phyloP scores from a whole-genome alignment of 2,797 vertebrate species.

The Bradypodion ventrale region DNA sequence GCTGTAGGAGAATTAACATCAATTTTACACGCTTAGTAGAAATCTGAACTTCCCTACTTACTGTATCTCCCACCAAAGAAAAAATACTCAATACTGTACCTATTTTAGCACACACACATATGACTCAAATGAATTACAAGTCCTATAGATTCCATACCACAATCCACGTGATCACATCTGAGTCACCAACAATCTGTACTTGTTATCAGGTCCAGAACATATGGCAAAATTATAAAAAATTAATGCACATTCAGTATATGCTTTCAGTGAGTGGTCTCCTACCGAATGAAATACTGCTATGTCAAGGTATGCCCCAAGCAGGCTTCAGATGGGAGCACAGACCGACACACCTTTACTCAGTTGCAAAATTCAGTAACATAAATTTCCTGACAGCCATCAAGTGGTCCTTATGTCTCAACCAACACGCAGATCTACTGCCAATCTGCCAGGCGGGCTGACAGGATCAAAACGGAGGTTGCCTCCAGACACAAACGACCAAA shows the following conservation, averaged over 20 bases:
- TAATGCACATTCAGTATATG: background rate
- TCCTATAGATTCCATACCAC: accelerated
- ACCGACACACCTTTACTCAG: background rate
- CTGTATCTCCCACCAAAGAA: background rate
- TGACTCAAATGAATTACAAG: background rate
- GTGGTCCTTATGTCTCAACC: too few species aligned
- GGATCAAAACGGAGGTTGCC: background rate
- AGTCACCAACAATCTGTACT: background rate
- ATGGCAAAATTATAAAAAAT: background rate
- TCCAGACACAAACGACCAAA: background rate
- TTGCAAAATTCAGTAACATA: background rate
- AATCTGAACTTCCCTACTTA: background rate
- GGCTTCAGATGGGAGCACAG: background rate
- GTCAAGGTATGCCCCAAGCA: background rate
- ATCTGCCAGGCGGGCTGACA: background rate
- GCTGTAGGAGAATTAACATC: background rate
- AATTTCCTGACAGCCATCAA: too few species aligned
- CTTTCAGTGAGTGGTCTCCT: background rate
- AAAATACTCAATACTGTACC: background rate
- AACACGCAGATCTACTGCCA: background rate
- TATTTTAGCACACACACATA: background rate
- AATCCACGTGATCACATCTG: background rate
- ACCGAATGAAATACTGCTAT: background rate
- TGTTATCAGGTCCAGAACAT: background rate
- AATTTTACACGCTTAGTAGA: background rate